A percentile compares a stretch with the other conserved stretches of the same genome.
Conservation (phyloP, 1,140 invertebrate species). For the Protaetia brevitarsis region DNA sequence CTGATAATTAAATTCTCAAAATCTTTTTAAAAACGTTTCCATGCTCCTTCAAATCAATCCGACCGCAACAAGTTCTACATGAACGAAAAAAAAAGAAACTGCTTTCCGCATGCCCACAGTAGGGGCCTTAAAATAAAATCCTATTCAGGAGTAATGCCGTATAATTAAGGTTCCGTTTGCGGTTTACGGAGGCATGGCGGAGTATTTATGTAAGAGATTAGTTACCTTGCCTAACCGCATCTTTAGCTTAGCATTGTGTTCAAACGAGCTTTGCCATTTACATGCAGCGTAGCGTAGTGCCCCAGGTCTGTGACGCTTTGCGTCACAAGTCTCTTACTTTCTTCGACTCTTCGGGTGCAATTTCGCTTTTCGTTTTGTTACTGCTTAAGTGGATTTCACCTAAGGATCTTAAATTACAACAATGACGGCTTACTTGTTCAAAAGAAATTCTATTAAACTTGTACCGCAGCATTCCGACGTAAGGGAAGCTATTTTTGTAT, state of each 20-base stretch:
- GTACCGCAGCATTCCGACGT: no score
- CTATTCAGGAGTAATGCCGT: constrained; percentile 14
- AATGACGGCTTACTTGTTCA: background rate
- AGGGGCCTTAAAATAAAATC: background rate
- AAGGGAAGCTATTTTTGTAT: no score
- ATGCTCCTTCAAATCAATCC: no score
- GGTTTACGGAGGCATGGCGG: constrained; percentile 9
- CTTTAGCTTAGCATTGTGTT: constrained; percentile 9
- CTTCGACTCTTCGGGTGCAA: background rate
- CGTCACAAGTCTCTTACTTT: constrained; percentile 14
- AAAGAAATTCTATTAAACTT: background rate
- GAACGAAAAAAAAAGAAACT: background rate
- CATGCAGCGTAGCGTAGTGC: constrained; percentile 10
- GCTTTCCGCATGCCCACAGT: background rate
- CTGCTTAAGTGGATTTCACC: background rate
- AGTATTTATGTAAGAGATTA: constrained; percentile 17
- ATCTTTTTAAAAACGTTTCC: no score
- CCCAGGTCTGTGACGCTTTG: background rate
- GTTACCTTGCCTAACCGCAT: constrained; percentile 13
- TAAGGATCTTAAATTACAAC: background rate
- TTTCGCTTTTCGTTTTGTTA: background rate
- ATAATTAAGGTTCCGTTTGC: constrained; percentile 14
- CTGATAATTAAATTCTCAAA: no score
- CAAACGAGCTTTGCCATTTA: constrained; percentile 11
- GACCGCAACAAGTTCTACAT: background rate